These are phyloP conservation scores for Pardalotus punctatus DNA, from an alignment of 2,113 vertebrate species.

Conservation along the genomic window DNA sequence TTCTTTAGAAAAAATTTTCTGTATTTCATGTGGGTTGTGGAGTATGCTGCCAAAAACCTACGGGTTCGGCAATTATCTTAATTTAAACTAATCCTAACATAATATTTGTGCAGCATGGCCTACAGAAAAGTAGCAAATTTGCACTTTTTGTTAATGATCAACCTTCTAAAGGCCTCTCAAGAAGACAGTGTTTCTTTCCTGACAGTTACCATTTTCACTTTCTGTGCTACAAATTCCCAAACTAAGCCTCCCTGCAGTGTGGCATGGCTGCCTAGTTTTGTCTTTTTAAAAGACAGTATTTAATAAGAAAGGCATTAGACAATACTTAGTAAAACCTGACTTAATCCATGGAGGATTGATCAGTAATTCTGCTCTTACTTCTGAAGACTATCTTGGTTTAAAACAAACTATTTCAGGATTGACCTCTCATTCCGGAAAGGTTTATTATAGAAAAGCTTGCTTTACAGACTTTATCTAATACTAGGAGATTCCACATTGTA, in stretches of 20 bases:
- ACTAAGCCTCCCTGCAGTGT: not conserved
- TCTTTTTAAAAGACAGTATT: not conserved
- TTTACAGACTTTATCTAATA: not conserved
- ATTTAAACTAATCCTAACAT: conserved; percentile 41
- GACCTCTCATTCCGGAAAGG: not conserved
- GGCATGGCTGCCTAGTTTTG: not conserved
- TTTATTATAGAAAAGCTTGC: not conserved
- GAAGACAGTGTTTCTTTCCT: not conserved
- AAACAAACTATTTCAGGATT: not conserved
- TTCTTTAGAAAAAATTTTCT: not conserved
- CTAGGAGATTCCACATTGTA: not conserved
- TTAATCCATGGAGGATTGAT: not conserved
- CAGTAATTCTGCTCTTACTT: not conserved
- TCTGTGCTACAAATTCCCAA: not conserved
- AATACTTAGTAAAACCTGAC: not conserved
- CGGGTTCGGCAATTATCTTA: not conserved
- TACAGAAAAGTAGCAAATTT: conserved; percentile 22
- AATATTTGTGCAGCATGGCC: conserved; percentile 20
- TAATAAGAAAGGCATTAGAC: not conserved
- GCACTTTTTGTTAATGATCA: conserved; percentile 12
- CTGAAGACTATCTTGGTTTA: not conserved
- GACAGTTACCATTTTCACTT: not conserved
- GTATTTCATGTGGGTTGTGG: not conserved
- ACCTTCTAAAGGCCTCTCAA: not conserved
- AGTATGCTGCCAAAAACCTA: not conserved